Conservation (phyloP, 2,888 invertebrate genomes). For the Drosophila quinaria region DNA sequence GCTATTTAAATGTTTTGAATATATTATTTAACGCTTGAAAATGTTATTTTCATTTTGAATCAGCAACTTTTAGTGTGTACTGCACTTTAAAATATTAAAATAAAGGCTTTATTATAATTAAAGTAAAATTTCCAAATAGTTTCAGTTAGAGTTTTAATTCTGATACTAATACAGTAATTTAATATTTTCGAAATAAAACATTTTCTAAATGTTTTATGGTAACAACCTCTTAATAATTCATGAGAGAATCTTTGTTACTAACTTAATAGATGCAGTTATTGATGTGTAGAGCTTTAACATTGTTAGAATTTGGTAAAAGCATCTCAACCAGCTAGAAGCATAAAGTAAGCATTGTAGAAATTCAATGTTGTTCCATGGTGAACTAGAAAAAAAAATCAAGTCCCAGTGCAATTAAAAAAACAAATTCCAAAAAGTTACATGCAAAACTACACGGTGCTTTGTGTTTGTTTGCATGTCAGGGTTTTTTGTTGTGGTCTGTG, state of each 20-base stretch:
- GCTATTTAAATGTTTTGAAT: neutral
- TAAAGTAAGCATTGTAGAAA: slow-evolving; percentile 57
- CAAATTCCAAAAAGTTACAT: slow-evolving; percentile 64
- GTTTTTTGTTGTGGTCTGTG: slow-evolving; percentile 3
- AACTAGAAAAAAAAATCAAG: slow-evolving; percentile 39
- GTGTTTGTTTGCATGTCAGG: slow-evolving; percentile 54
- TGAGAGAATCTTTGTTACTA: neutral
- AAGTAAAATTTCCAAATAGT: too few relatives aligned
- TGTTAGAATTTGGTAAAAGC: slow-evolving; percentile 21
- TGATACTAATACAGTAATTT: neutral
- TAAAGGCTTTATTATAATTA: neutral
- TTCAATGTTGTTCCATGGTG: slow-evolving; percentile 55
- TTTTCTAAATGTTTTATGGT: neutral
- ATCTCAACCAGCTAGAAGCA: slow-evolving; percentile 19
- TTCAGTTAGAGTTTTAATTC: too few relatives aligned
- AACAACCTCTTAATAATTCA: neutral
- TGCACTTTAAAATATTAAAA: neutral
- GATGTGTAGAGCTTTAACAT: slow-evolving; percentile 17
- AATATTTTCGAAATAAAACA: neutral
- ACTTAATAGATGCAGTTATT: neutral
- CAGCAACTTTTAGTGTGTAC: neutral
- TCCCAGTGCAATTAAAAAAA: slow-evolving; percentile 64
- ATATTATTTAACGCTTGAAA: neutral
- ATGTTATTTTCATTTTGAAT: neutral
- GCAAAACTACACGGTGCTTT: slow-evolving; percentile 61